Conservation (phyloP, 2,113 vertebrate species). For the Cyprinodon tularosa region DNA sequence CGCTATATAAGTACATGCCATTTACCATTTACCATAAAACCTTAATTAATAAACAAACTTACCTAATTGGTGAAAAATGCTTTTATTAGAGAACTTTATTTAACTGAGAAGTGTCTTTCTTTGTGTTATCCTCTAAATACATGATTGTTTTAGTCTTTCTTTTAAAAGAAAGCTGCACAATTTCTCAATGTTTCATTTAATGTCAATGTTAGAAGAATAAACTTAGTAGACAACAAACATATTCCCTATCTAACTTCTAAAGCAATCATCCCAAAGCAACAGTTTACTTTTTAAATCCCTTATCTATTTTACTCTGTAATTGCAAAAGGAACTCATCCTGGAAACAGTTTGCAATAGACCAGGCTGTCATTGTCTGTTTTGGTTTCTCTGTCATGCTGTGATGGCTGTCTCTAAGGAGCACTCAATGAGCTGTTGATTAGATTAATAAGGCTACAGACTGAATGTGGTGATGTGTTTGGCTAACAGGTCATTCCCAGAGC, state of each 20-base stretch:
- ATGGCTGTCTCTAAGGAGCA: constrained; percentile 65
- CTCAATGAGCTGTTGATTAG: constrained; percentile 69
- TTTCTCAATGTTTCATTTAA: constrained; percentile 8
- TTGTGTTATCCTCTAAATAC: background rate
- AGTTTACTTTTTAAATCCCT: constrained; percentile 25
- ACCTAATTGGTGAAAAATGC: too few relatives aligned
- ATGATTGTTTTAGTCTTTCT: background rate
- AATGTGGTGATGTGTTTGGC: constrained; percentile 73
- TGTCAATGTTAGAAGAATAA: constrained; percentile 19
- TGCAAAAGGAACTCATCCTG: constrained; percentile 47
- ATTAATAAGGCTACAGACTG: constrained; percentile 75
- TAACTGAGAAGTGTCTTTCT: background rate
- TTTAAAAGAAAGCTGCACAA: constrained; percentile 1
- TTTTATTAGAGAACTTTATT: background rate
- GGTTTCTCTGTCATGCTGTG: constrained; percentile 47
- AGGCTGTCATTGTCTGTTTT: constrained; percentile 62
- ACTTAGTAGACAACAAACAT: constrained; percentile 19
- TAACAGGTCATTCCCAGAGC: constrained; percentile 70
- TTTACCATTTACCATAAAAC: too few relatives aligned
- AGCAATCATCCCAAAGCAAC: constrained; percentile 25
- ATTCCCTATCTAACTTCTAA: constrained; percentile 27
- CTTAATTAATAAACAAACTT: too few relatives aligned
- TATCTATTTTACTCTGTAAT: constrained; percentile 36
- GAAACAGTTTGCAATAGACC: constrained; percentile 37
- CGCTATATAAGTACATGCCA: too few relatives aligned